phyloP scores from a whole-genome alignment of 2,113 vertebrate genomes.

The Oostethus manadensis region DNA sequence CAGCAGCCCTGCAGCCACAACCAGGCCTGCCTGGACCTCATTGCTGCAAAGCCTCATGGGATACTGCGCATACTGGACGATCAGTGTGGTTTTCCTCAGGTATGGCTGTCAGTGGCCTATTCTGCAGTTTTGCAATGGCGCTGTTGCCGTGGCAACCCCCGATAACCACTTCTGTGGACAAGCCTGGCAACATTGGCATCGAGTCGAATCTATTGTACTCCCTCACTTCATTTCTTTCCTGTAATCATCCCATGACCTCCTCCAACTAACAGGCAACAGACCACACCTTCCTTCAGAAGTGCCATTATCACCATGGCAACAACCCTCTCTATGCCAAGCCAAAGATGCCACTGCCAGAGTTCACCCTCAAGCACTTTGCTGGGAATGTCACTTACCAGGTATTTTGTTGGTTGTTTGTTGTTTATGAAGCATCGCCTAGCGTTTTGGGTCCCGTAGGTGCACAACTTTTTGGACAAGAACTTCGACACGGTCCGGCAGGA shows the following conservation, averaged over 20 bases:
- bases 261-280: conserved; percentile 84
- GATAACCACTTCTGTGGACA: too few species aligned
- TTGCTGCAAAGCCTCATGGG: conserved; percentile 90
- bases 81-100: conserved; percentile 95
- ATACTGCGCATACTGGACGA: conserved; percentile 94
- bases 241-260: conserved; percentile 28
- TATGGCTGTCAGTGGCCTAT: conserved; percentile 36
- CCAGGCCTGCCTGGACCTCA: conserved; percentile 90
- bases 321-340: conserved; percentile 87
- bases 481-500: conserved; percentile 93
- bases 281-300: conserved; percentile 98
- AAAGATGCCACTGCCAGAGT: conserved; percentile 95
- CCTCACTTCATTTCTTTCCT: conserved; percentile 12
- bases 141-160: too few species aligned
- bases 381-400: conserved; percentile 98
- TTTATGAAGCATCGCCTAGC: not conserved
- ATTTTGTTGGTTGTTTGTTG: not conserved
- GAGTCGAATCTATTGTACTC: conserved; percentile 4
- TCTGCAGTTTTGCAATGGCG: not conserved
- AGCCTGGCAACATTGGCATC: too few species aligned
- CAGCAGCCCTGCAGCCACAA: conserved; percentile 86
- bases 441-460: conserved; percentile 73
- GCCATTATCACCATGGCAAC: conserved; percentile 92
- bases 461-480: conserved; percentile 97
- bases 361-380: conserved; percentile 92